phyloP scores from a whole-genome alignment of 2,113 vertebrate genomes.

The Marmota flaviventris region DNA sequence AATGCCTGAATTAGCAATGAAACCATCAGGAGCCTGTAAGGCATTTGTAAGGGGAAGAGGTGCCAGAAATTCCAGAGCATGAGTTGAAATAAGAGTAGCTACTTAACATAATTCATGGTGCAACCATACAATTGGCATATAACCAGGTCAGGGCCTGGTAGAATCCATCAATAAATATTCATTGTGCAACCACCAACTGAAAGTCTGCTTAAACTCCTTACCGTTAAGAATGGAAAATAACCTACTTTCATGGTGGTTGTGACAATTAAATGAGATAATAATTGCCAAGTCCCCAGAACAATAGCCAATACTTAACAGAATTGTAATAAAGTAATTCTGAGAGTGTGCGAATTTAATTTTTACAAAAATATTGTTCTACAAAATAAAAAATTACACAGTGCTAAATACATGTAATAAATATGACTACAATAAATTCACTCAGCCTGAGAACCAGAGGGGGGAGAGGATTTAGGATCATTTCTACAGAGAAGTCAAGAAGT shows the following conservation, averaged over 20 bases:
- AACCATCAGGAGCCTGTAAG: no score
- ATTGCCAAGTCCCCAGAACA: not conserved
- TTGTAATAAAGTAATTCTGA: slow-evolving; percentile 32
- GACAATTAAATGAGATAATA: not conserved
- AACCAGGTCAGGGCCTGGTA: not conserved
- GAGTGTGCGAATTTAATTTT: not conserved
- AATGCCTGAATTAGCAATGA: no score
- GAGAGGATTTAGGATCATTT: not conserved
- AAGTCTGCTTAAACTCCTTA: slow-evolving; percentile 49
- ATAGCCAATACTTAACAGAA: not conserved
- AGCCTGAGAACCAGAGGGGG: not conserved
- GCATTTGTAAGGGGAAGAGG: slow-evolving; percentile 29
- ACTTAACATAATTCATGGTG: not conserved
- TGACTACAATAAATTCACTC: not conserved
- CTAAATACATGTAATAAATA: not conserved
- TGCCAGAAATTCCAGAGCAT: slow-evolving; percentile 33
- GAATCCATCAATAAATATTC: slow-evolving; percentile 49
- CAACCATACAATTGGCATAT: not conserved
- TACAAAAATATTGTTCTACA: slow-evolving; percentile 41
- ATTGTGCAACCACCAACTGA: not conserved
- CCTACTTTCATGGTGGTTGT: not conserved
- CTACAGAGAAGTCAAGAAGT: not conserved
- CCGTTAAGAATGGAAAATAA: slow-evolving; percentile 36
- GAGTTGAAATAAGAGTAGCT: slow-evolving; percentile 48
- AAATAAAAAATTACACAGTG: not conserved